Evolutionary conservation across 2,888 invertebrate genomes (phyloP).

Genomic region (Drosophila merina): DNA sequence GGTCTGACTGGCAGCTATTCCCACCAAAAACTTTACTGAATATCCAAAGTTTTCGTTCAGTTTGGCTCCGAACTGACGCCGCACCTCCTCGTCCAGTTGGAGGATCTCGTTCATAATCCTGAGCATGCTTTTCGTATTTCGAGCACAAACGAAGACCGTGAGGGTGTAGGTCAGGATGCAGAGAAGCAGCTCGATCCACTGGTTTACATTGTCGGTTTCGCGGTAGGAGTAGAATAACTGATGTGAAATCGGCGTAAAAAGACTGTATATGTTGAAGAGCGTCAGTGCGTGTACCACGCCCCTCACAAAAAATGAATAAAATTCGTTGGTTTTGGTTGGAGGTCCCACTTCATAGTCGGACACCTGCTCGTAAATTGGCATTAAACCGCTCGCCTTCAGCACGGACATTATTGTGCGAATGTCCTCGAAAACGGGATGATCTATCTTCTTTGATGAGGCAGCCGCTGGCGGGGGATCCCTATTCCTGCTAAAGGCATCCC

Average conservation of each 20-base stretch:
- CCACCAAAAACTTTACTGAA: conserved; percentile 64
- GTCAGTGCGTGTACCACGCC: conserved; percentile 70
- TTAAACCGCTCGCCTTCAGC: conserved; percentile 74
- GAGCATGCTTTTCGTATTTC: conserved; percentile 72
- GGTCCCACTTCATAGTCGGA: conserved; percentile 74
- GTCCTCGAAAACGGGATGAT: conserved; percentile 69
- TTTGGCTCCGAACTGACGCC: conserved; percentile 58
- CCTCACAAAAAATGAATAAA: conserved; percentile 76
- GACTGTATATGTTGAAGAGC: conserved; percentile 75
- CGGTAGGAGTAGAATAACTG: conserved; percentile 68
- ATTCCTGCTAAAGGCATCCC: conserved; percentile 56
- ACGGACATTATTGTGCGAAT: conserved; percentile 70
- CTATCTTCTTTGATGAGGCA: not conserved
- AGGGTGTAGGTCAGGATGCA: conserved; percentile 75
- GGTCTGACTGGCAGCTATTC: conserved; percentile 68
- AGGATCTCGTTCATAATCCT: conserved; percentile 80
- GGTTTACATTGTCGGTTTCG: conserved; percentile 80
- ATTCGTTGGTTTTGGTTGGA: conserved; percentile 69
- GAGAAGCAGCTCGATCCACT: conserved; percentile 80
- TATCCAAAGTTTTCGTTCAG: conserved; percentile 74
- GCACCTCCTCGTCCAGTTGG: conserved; percentile 78
- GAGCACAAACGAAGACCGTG: conserved; percentile 72
- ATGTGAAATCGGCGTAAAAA: conserved; percentile 62
- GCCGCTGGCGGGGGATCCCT: conserved; percentile 20
- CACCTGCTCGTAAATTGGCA: conserved; percentile 76